Evolutionary conservation across 2,113 vertebrate genomes (phyloP), one percentile per base, ranked within the genome.

Genomic region (Pristiophorus japonicus): DNA sequence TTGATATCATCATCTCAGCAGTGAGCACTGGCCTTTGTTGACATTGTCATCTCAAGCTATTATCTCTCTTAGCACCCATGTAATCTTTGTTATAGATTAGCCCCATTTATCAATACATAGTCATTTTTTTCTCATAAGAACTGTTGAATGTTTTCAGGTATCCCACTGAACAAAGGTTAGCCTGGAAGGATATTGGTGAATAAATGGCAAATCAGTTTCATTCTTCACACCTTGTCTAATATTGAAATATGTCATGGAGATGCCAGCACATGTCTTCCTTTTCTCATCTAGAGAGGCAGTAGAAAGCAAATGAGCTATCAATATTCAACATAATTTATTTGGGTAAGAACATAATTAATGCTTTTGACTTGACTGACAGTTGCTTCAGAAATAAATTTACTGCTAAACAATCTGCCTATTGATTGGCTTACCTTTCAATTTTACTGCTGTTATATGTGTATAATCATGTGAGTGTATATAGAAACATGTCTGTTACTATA

Each of bases 291-390:
- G 27, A 16, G 24, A 94, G 42, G 38, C 24, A 67, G 24, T 5
- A 70, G 38, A 94, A 70, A 30, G 12, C 24, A 73, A 94, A 45
- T 70, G 45, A 47, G 11, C 22, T 67, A 45, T 63, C 10, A 65
- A 85, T 59, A 62, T 91, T 59, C 55, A 91, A 59, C 59, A 63
- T 65, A n/a, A 38, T 8, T 63, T 92, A 63, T 92, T 63, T 92
- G 88, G n/a, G 16, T 63, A n/a, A 67, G 38, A 34, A 70, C 2
- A 73, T 94, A 70, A 70, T 67, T 94, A 94, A 70, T 73, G 93
- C 34, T 94, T 94, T 94, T 94, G 65, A 34, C n/a, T 94, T 94
- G 42, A 94, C 42, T 47, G 24, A 2, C 42, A 73, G 45, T 94
- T 10, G 51, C 30, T 51, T 12, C 66, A 94, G 66, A 94, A 94